phyloP scores from a whole-genome alignment of 2,888 invertebrate genomes.

The Aspidiotus destructor region DNA sequence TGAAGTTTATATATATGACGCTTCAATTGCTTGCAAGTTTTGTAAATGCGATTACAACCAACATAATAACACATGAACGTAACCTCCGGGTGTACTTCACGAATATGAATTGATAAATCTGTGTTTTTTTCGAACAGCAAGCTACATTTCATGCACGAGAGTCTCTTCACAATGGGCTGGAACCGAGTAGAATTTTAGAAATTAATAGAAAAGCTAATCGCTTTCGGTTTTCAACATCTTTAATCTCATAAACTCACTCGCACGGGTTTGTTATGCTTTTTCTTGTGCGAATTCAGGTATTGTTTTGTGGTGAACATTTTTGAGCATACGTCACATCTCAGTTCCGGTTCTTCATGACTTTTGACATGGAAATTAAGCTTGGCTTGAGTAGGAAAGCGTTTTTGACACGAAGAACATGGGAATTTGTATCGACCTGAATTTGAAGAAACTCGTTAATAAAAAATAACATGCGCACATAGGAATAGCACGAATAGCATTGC shows the following conservation, averaged over 20 bases:
- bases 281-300: conserved; percentile 36
- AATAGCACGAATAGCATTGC: no score
- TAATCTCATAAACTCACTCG: background rate
- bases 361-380: conserved; percentile 37
- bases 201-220: no score
- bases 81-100: conserved; percentile 15
- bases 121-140: conserved; percentile 16
- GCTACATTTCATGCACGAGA: conserved; percentile 21
- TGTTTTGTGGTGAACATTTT: conserved; percentile 37
- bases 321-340: conserved; percentile 35
- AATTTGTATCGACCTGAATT: conserved; percentile 36
- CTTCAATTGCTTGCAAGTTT: conserved; percentile 15
- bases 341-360: conserved; percentile 36
- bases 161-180: conserved; percentile 9
- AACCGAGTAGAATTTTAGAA: background rate
- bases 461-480: no score
- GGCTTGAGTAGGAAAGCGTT: conserved; percentile 36
- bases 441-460: background rate
- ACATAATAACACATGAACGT: conserved; percentile 23
- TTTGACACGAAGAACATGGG: conserved; percentile 35
- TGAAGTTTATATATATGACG: conserved; percentile 23
- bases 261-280: conserved; percentile 34
- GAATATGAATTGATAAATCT: conserved; percentile 11
- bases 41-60: conserved; percentile 13
- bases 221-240: no score